Base-by-base conservation (phyloP, 2,888 invertebrate species). In the Anagyrus pseudococci region DNA sequence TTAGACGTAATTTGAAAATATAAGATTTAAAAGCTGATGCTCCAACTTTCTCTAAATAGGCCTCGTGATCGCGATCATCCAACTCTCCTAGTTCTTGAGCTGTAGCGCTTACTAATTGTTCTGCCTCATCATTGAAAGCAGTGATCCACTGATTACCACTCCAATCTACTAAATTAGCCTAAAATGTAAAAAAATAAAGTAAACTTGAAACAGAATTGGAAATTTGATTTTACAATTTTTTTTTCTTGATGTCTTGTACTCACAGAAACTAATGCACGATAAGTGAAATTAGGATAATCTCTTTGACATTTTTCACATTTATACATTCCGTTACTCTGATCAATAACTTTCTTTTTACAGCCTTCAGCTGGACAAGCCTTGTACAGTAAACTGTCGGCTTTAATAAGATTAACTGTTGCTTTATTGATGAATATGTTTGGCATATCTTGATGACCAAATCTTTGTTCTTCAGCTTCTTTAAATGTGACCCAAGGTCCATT, bases 281-380 rank as follows among this genome's bases (percentile, higher is more conserved):
- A 94, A 75, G 93, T 94, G 80, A 89, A 98, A 71, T 90, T 90
- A 0, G 91, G 89, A 77, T 86, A 93, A 69, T 94, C 93, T 58
- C 88, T 84, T 74, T 90, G 88, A 79, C 99, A 99, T 81, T 98
- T 98, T 80, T 98, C 98, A 81, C 99, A 99, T 56, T 95, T 85
- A 82, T 88, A 98, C 76, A 89, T 85, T 0, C 94, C 94, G 74
- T 94, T 94, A 68, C 90, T 90, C 74, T 91, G 87, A 79, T 98
- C 96, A 8, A 94, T 83, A 0, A 98, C 85, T 82, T 99, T 99
- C 82, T 99, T 99, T 79, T 97, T 96, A 82, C 99, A 99, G 55
- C 88, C 88, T 1, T 90, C 87, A 53, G 87, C 85, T 0, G 96
- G 92, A 72, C 99, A 99, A 0, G 98, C 92, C 82, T 92, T 92